Base-by-base conservation (phyloP, 1,140 invertebrate species). In the Ooceraea biroi region DNA sequence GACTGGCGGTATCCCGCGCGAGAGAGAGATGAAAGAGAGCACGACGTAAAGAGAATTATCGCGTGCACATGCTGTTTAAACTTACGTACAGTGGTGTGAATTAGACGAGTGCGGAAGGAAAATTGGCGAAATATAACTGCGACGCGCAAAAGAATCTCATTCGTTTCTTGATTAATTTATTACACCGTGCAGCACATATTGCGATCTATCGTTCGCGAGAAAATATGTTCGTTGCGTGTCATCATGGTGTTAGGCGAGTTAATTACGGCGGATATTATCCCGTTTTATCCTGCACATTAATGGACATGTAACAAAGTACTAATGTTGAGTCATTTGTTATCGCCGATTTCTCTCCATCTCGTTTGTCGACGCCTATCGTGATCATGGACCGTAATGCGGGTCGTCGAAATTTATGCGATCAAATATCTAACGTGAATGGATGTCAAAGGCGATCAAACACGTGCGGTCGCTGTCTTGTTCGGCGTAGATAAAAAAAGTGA, bases 341-440 rank as follows among this genome's bases (percentile, higher is more conserved):
- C 46, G 27, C 44, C 36, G 27, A 76, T 68, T 72, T 50, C 50
- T 66, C n/a, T 52, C 57, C 63, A 46, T 73, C 63, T 41, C 83
- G 22, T 80, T 73, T 36, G 61, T 65, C 84, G 84, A 85, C 72
- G 80, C 74, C 80, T 72, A 68, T 74, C 61, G 30, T 44, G 78
- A 61, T 69, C 27, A 61, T 55, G 46, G 36, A 58, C 41, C 82
- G 60, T 68, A 65, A 86, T 86, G 41, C 68, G 57, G 84, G 69
- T 86, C 27, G 22, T 27, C 22, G 17, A 57, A 83, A 86, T 87
- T 66, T 86, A 86, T 83, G 68, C 74, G 77, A 87, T 69, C 68
- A 76, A 82, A 86, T 86, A 86, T 85, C 69, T 57, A 66, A 65
- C 14, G 36, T 50, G 25, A 60, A 68, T 14, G 57, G 22, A 84